Evolutionary conservation across 2,113 vertebrate species (phyloP).

Genomic region (Pelmatolapia mariae): DNA sequence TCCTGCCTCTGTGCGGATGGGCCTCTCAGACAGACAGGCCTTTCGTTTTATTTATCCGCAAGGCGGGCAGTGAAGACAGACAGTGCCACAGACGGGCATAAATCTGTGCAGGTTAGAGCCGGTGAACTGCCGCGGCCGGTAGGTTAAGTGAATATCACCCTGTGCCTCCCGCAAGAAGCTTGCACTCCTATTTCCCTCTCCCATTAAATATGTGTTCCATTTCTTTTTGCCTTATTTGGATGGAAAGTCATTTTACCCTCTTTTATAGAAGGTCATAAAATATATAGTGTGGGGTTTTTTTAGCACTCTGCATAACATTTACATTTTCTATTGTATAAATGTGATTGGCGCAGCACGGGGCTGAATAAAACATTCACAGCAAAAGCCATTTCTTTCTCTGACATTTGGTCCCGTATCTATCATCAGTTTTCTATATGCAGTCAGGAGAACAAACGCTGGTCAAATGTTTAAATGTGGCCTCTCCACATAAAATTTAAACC

Average conservation of each 20-base stretch:
- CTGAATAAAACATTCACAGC: constrained; percentile 72
- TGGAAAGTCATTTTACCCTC: constrained; percentile 63
- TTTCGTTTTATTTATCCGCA: constrained; percentile 46
- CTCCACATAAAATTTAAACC: constrained; percentile 67
- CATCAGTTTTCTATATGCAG: constrained; percentile 67
- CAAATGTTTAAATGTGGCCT: constrained; percentile 72
- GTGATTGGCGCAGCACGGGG: constrained; percentile 49
- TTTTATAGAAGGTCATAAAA: constrained; percentile 73
- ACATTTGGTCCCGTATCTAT: constrained; percentile 74
- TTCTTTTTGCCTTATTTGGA: constrained; percentile 54
- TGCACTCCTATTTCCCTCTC: constrained; percentile 29
- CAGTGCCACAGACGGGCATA: constrained; percentile 21
- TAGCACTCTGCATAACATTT: constrained; percentile 67
- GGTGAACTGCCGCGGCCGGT: background rate
- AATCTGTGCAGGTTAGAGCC: constrained; percentile 44
- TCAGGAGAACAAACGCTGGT: constrained; percentile 67
- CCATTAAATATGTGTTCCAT: constrained; percentile 56
- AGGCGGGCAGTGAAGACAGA: background rate
- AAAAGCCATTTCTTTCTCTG: constrained; percentile 69
- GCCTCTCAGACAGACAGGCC: constrained; percentile 27
- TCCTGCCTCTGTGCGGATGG: background rate
- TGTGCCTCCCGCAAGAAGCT: constrained; percentile 21
- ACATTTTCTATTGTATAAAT: constrained; percentile 73
- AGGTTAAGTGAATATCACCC: constrained; percentile 68
- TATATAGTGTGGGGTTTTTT: constrained; percentile 43